Conservation (phyloP, 2,797 vertebrate genomes). For the Schizothorax lantsangensis region DNA sequence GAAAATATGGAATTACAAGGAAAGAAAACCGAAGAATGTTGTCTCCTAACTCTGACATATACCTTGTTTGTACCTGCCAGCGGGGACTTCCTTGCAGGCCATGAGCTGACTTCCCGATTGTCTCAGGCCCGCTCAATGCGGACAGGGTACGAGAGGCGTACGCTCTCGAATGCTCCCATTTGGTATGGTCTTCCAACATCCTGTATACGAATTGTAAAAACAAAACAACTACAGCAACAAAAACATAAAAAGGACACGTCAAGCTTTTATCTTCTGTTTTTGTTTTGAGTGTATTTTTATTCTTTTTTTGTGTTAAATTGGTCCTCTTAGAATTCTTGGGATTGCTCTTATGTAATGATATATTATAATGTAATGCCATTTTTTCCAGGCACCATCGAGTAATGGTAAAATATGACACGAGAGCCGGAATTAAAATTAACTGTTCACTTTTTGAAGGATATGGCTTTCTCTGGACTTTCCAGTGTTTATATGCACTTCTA, state of each 20-base stretch:
- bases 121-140: conserved; percentile 99
- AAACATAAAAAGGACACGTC: conserved; percentile 92
- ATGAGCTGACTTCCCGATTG: conserved; percentile 99
- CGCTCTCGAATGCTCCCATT: conserved; percentile 99
- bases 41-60: conserved; percentile 99
- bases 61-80: conserved; percentile 99
- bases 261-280: conserved; percentile 94
- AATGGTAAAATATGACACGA: conserved; percentile 93
- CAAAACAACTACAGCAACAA: conserved; percentile 64
- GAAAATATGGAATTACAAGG: conserved; percentile 97
- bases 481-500: conserved; percentile 94
- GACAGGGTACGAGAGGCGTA: conserved; percentile 99
- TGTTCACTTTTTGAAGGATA: conserved; percentile 99
- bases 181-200: conserved; percentile 99
- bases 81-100: conserved; percentile 99
- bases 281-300: not conserved
- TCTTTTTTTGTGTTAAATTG: conserved; percentile 66
- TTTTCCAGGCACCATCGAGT: conserved; percentile 98
- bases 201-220: conserved; percentile 99
- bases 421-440: conserved; percentile 94
- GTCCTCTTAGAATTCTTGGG: conserved; percentile 84
- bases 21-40: conserved; percentile 90
- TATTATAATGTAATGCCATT: conserved; percentile 91
- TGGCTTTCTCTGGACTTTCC: conserved; percentile 99
- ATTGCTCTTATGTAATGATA: conserved; percentile 89